A percentile compares a stretch with the other conserved stretches of the same genome.
These are phyloP conservation scores for Oncorhynchus masou DNA, from an alignment of 2,113 vertebrate genomes.

Conservation along the genomic window DNA sequence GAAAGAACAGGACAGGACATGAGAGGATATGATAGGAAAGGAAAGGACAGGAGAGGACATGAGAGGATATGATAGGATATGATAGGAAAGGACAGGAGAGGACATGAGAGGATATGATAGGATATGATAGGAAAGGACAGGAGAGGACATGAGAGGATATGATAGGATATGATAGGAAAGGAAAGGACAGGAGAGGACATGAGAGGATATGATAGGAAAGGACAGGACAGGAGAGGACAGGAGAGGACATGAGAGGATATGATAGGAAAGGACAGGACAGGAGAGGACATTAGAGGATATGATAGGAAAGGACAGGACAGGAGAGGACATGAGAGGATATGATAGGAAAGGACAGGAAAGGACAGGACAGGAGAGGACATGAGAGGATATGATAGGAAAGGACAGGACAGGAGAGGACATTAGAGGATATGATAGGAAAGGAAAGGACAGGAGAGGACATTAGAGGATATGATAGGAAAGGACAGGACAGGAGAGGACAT, in stretches of 20 bases:
- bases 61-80: neutral
- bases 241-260: neutral
- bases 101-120: neutral
- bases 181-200: neutral
- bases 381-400: neutral
- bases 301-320: too few relatives aligned
- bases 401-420: neutral
- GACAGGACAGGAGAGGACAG: neutral
- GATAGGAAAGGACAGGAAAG: neutral
- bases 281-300: neutral
- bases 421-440: neutral
- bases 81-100: neutral
- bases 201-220: neutral
- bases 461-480: neutral
- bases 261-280: neutral
- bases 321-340: neutral
- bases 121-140: neutral
- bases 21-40: neutral
- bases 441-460: slow-evolving; percentile 9
- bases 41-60: slow-evolving; percentile 9
- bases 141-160: neutral
- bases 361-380: neutral
- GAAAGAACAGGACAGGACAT: neutral
- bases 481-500: neutral
- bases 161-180: neutral